Base-by-base conservation (phyloP, 2,888 invertebrate genomes). In the Melieria picta region DNA sequence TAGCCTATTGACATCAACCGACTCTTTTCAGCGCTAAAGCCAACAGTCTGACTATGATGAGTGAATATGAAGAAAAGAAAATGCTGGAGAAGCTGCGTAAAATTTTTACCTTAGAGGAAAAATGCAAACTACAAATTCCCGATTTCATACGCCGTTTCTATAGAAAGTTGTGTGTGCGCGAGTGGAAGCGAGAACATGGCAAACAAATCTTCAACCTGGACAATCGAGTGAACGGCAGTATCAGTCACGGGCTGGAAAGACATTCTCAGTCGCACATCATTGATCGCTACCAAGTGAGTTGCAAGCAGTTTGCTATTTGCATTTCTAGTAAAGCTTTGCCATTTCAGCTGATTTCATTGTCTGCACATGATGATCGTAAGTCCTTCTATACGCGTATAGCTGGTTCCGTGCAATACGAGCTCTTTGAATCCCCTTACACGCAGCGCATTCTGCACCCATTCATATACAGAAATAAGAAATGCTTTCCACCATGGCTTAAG, bases 371-470 rank as follows among this genome's bases (percentile, higher is more conserved):
- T 56, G 72, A 77, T 5, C 78, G 77, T 4, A 81, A 80, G 45
- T 80, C 84, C 0, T 88, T 87, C 79, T 88, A 89, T 64, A 87
- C 89, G 0, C 80, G 90, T 64, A 83, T 92, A 13, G 87, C 90
- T 43, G 89, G 91, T 1, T 84, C 84, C 72, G 85, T 86, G 45
- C 89, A 89, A 74, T 87, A 89, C 42, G 85, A 89, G 58, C 82
- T 90, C 11, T 91, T 93, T 80, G 89, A 92, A 71, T 94, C 93
- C 47, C 90, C 92, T 0, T 91, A 92, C 82, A 92, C 93, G 5
- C 91, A 91, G 75, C 90, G 93, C 67, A 86, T 91, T 68, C 89
- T 97, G 70, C 94, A 94, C 85, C 96, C 97, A 0, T 96, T 92
- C 85, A 96, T 97, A 76, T 89, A 93, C 76, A 88, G 94, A 77